phyloP scores from a whole-genome alignment of 2,797 vertebrate genomes.

The Chromis chromis region DNA sequence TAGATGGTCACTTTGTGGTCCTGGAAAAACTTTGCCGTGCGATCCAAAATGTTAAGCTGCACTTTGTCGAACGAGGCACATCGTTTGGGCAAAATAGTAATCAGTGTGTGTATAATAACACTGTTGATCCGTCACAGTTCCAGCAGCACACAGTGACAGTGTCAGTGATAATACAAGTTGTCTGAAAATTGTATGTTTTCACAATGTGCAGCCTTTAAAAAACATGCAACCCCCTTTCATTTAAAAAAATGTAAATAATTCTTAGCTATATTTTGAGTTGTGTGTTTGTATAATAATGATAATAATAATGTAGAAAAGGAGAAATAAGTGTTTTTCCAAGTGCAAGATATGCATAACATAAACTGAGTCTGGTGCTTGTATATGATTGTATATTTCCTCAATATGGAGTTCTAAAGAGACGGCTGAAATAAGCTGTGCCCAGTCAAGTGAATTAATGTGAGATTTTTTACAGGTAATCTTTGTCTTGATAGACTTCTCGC shows the following conservation, averaged over 20 bases:
- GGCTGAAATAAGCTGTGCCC: not conserved
- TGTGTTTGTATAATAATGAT: not conserved
- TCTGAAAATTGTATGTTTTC: slow-evolving; percentile 23
- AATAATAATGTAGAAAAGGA: not conserved
- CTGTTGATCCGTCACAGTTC: slow-evolving; percentile 44
- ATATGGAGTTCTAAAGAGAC: not conserved
- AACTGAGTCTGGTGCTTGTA: not conserved
- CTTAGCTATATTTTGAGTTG: not conserved
- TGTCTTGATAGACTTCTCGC: not conserved
- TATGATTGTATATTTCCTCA: not conserved
- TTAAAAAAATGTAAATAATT: not conserved
- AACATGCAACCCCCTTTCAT: not conserved
- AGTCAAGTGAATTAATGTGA: slow-evolving; percentile 1
- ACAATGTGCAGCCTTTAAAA: slow-evolving; percentile 17
- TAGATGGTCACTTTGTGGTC: not conserved
- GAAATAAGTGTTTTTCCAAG: not conserved
- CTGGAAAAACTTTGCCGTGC: not conserved
- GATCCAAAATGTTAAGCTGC: slow-evolving; percentile 24
- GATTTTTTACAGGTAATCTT: slow-evolving; percentile 1
- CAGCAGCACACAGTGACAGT: slow-evolving; percentile 37
- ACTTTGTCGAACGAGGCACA: slow-evolving; percentile 51
- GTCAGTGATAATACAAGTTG: slow-evolving; percentile 26
- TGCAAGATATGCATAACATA: not conserved
- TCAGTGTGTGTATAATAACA: slow-evolving; percentile 62
- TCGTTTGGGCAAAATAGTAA: slow-evolving; percentile 57